Evolutionary conservation across 2,797 vertebrate species (phyloP).

Genomic region (Macropus fuliginosus): DNA sequence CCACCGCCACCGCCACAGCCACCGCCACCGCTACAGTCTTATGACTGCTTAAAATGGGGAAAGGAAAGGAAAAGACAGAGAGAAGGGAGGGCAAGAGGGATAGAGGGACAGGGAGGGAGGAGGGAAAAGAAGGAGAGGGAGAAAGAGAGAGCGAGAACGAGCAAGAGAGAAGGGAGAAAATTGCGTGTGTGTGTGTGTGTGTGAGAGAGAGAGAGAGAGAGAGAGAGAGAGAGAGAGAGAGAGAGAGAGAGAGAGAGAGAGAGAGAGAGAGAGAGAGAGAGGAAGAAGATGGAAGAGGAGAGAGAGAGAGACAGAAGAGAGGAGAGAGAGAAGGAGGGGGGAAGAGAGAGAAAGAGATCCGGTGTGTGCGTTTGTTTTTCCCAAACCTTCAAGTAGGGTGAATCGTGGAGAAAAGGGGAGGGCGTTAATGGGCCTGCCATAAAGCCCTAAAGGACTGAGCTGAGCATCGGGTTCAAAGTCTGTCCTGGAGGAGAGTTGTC

Average conservation of each 20-base stretch:
- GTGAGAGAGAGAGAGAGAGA: neutral
- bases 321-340: neutral
- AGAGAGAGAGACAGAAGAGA: neutral
- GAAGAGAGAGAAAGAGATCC: constrained; percentile 17
- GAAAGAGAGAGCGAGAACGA: neutral
- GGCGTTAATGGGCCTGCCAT: constrained; percentile 46
- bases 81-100: neutral
- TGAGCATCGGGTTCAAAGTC: constrained; percentile 74
- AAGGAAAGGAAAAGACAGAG: neutral
- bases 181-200: neutral
- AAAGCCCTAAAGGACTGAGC: constrained; percentile 63
- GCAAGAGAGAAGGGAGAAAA: neutral
- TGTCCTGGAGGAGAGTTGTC: constrained; percentile 11
- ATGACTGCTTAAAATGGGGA: neutral
- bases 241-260: neutral
- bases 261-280: neutral
- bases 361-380: constrained; percentile 12
- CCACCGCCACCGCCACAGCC: neutral
- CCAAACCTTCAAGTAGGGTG: constrained; percentile 57
- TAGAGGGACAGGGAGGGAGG: neutral
- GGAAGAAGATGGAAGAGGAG: neutral
- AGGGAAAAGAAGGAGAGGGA: neutral
- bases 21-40: neutral
- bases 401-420: constrained; percentile 49
- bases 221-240: neutral